Base-by-base conservation (phyloP, 2,888 invertebrate species). In the Orthosia incerta region DNA sequence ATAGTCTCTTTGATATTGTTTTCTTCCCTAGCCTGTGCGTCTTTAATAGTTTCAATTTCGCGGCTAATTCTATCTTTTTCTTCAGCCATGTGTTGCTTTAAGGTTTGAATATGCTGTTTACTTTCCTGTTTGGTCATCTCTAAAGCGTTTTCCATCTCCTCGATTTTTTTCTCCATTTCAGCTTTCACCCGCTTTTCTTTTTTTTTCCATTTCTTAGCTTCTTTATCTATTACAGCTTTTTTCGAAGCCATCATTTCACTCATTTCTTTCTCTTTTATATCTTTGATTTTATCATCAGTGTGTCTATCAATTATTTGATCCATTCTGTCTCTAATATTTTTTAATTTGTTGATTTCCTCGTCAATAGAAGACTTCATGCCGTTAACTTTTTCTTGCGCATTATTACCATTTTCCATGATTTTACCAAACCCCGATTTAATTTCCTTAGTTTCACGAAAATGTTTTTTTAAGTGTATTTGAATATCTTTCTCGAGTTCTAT, bases 21-120 rank as follows among this genome's bases (percentile, higher is more conserved):
- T 45, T 26, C 2, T 11, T n/a, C 73, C 39, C n/a, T 26, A 50
- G 26, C 48, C 11, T 59, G 20, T 23, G 4, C 15, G 13, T 79
- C 57, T 59, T 76, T 26, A 12, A 79, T 1, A 20, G 60, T 31
- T 62, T 31, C 20, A 63, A 80, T 63, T 60, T 76, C 53, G 16
- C 48, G 26, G 16, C 59, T 18, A 1, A 79, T 53, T 73, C 12
- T 60, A 0, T 48, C 11, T 20, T 50, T 55, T 59, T 63, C 53
- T 0, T 31, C 53, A 26, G 15, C 18, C 11, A n/a, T 20, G 9
- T 7, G 18, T 80, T 80, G 60, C 45, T 53, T 48, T 12, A 9
- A 0, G 13, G 18, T 23, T 62, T 57, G 11, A 26, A 74, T 74
- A n/a, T 18, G n/a, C 39, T 74, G 31, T 48, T 62, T 26, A 9